These are phyloP conservation scores for Thripadectes ignobilis DNA, from an alignment of 2,797 vertebrate species.

Conservation along the genomic window DNA sequence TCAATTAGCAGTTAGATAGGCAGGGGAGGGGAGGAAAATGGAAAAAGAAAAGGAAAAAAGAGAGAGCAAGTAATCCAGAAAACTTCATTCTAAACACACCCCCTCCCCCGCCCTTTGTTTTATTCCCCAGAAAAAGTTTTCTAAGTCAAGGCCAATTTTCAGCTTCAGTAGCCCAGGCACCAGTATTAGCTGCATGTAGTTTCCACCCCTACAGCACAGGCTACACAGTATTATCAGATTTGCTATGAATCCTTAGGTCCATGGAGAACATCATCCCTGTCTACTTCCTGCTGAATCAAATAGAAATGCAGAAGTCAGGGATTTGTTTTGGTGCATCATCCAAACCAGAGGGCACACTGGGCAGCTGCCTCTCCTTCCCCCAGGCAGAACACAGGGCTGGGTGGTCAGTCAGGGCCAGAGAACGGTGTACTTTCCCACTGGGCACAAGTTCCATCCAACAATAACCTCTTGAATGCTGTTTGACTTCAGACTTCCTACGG, in stretches of 20 bases:
- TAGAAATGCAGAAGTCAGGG: background rate
- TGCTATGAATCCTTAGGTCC: background rate
- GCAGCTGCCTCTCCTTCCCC: background rate
- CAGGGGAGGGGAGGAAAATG: background rate
- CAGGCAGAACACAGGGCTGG: background rate
- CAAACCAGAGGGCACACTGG: background rate
- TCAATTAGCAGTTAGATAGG: background rate
- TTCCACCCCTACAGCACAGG: background rate
- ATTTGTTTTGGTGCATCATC: background rate
- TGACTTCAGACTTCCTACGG: constrained; percentile 46
- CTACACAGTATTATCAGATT: background rate
- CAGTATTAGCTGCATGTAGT: background rate
- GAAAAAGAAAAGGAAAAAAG: too few species aligned
- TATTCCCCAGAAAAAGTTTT: background rate
- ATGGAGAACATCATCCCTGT: background rate
- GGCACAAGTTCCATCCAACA: background rate
- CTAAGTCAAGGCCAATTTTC: background rate
- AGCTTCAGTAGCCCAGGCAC: background rate
- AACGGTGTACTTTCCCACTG: background rate
- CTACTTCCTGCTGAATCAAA: background rate
- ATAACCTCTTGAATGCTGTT: background rate
- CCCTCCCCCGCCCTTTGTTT: accelerated
- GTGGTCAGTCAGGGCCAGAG: background rate
- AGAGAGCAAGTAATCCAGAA: background rate
- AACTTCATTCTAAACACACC: background rate